A percentile compares a stretch with the other conserved stretches of the same genome.
These are phyloP conservation scores for Bufo gargarizans DNA, from an alignment of 2,113 vertebrate species.

Conservation along the genomic window DNA sequence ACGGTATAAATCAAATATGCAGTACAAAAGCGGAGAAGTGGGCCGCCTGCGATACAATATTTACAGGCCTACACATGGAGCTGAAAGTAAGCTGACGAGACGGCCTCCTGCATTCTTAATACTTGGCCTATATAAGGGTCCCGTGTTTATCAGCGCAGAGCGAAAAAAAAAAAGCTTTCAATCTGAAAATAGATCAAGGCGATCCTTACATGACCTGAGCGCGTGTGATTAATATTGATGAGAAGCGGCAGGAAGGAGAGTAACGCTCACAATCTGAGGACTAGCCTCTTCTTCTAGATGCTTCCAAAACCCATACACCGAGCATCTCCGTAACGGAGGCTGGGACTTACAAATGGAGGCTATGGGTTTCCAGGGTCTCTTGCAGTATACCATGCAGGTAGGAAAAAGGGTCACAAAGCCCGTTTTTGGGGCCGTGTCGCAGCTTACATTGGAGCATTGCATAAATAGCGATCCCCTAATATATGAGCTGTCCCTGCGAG, in stretches of 20 bases:
- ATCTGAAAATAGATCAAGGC: slow-evolving; percentile 39
- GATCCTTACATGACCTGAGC: slow-evolving; percentile 29
- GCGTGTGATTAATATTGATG: slow-evolving; percentile 24
- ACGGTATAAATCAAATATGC: background rate
- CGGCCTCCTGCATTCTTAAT: slow-evolving; percentile 40
- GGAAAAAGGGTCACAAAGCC: no score
- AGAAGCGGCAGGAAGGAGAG: background rate
- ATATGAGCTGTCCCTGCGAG: no score
- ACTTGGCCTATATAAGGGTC: slow-evolving; percentile 27
- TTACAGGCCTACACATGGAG: background rate
- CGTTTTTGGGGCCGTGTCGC: no score
- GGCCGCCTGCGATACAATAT: background rate
- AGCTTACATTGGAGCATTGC: no score
- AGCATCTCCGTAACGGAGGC: background rate
- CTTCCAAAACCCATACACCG: background rate
- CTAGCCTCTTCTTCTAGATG: background rate
- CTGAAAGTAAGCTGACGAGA: slow-evolving; percentile 17
- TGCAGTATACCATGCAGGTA: background rate
- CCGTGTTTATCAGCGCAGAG: slow-evolving; percentile 6
- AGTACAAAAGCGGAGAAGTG: no score
- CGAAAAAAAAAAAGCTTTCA: slow-evolving; percentile 1
- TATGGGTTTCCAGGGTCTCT: background rate
- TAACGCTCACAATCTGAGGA: background rate
- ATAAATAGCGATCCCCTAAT: no score
- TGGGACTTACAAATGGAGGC: background rate